A percentile compares a stretch with the other conserved stretches of the same genome.
phyloP scores from a whole-genome alignment of 2,888 invertebrate species.

The Mythimna ferrago region DNA sequence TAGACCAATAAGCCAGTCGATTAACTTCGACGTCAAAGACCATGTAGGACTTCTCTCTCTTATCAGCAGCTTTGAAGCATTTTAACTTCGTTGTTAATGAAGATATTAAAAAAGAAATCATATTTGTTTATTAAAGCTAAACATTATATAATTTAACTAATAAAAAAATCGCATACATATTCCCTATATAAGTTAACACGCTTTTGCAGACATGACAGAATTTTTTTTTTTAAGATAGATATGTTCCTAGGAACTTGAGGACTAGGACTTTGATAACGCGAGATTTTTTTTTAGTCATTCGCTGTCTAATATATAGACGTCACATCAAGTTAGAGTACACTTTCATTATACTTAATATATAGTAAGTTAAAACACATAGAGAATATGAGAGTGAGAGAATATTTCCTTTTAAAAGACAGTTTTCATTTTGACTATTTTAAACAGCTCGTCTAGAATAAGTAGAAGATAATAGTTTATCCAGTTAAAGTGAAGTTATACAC shows the following conservation, averaged over 20 bases:
- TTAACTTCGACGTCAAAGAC: too few relatives aligned
- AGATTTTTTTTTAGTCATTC: constrained; percentile 2
- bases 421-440: constrained; percentile 2
- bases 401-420: neutral
- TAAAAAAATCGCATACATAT: too few relatives aligned
- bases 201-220: neutral
- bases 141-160: too few relatives aligned
- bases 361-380: constrained; percentile 2
- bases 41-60: too few relatives aligned
- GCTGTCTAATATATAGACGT: constrained; percentile 31
- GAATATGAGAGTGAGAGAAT: neutral
- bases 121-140: too few relatives aligned
- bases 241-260: too few relatives aligned
- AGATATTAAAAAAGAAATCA: too few relatives aligned
- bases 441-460: constrained; percentile 16
- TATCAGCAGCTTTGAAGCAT: too few relatives aligned
- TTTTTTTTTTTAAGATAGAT: neutral
- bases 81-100: too few relatives aligned
- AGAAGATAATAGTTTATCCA: constrained; percentile 15
- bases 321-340: constrained; percentile 29
- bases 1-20: too few relatives aligned
- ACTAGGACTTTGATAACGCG: neutral
- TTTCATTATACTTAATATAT: neutral
- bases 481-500: constrained; percentile 22
- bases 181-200: too few relatives aligned